phyloP scores from a whole-genome alignment of 23 tunicate genomes.

The Ciona savignyi region DNA sequence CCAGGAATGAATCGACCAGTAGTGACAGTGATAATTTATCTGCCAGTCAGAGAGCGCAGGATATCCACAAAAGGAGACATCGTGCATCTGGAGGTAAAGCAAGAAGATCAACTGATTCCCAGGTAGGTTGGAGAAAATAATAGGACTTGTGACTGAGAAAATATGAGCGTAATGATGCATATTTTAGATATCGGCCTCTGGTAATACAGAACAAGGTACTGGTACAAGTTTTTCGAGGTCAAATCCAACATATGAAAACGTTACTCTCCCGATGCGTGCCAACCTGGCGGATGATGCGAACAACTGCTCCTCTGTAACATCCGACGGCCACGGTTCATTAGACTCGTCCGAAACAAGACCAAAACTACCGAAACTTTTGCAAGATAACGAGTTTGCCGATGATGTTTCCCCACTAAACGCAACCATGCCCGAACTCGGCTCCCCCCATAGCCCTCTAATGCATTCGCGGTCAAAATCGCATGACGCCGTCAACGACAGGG shows the following conservation, averaged over 20 bases:
- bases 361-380: constrained; percentile 38
- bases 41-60: constrained; percentile 6
- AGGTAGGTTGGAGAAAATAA: not conserved
- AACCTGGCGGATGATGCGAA: not conserved
- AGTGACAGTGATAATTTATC: constrained; percentile 32
- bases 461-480: constrained; percentile 47
- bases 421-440: constrained; percentile 19
- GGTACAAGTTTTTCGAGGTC: constrained; percentile 45
- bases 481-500: constrained; percentile 12
- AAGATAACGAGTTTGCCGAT: not conserved
- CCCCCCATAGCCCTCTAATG: constrained; percentile 1
- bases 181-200: no score
- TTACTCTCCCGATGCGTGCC: constrained; percentile 10
- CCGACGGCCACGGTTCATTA: constrained; percentile 54
- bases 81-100: constrained; percentile 55
- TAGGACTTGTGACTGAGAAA: not conserved
- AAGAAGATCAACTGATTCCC: constrained; percentile 26
- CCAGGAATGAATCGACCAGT: constrained; percentile 30
- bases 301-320: not conserved
- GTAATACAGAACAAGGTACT: no score
- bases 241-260: constrained; percentile 45
- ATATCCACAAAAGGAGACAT: constrained; percentile 37
- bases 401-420: constrained; percentile 11
- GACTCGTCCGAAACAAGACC: constrained; percentile 82
- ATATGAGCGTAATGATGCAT: not conserved